Percentiles rank a stretch among this genome's conserved stretches.
phyloP scores from a whole-genome alignment of 2,113 vertebrate genomes.

The Scophthalmus maximus region DNA sequence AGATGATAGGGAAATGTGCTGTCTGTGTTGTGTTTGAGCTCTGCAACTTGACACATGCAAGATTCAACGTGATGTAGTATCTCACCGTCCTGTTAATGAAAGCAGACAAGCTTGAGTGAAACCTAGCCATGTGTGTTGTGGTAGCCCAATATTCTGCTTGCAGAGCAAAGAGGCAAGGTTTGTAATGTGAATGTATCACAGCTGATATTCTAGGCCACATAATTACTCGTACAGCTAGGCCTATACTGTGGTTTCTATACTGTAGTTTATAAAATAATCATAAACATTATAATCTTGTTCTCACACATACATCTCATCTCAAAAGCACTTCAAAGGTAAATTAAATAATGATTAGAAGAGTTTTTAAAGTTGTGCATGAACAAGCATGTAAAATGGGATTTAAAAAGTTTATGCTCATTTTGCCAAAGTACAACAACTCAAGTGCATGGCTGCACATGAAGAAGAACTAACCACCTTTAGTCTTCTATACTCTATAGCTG shows the following conservation, averaged over 20 bases:
- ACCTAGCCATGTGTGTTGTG: not conserved
- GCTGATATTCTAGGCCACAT: not conserved
- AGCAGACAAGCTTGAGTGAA: slow-evolving; percentile 15
- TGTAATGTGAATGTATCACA: slow-evolving; percentile 18
- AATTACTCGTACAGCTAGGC: slow-evolving; percentile 28
- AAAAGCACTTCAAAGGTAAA: slow-evolving; percentile 48
- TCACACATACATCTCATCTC: slow-evolving; percentile 64
- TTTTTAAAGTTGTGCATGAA: slow-evolving; percentile 44
- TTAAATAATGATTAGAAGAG: slow-evolving; percentile 40
- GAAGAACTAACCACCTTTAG: slow-evolving; percentile 1
- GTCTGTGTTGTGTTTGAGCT: slow-evolving; percentile 11
- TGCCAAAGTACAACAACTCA: slow-evolving; percentile 8
- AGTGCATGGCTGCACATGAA: not conserved
- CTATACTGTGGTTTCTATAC: slow-evolving; percentile 41
- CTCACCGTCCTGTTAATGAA: not conserved
- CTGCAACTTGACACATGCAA: not conserved
- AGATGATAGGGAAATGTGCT: slow-evolving; percentile 38
- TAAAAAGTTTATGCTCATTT: slow-evolving; percentile 38
- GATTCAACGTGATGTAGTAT: not conserved
- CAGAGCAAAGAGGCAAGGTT: slow-evolving; percentile 20
- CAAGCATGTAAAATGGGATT: slow-evolving; percentile 40
- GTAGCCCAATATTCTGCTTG: not conserved
- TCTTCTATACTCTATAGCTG: not conserved
- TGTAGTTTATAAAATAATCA: no score
- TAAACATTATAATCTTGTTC: slow-evolving; percentile 59